phyloP scores from a whole-genome alignment of 2,113 vertebrate species.

The Leucopsar rothschildi region DNA sequence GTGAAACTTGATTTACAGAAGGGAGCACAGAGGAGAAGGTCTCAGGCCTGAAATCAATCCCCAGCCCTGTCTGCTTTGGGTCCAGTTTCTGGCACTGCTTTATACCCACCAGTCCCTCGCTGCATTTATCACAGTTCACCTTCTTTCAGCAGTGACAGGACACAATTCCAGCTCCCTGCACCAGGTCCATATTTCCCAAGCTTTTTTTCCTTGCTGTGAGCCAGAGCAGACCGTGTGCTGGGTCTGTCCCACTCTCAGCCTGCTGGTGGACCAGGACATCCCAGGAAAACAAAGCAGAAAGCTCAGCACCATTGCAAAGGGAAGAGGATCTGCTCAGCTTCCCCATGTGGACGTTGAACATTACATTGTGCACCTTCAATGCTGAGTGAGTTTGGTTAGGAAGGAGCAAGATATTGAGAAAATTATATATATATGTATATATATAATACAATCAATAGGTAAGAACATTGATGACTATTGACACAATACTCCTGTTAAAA shows the following conservation, averaged over 20 bases:
- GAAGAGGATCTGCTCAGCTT: neutral
- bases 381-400: neutral
- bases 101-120: neutral
- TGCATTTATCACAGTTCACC: neutral
- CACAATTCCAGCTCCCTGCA: neutral
- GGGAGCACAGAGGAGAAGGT: neutral
- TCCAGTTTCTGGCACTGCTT: neutral
- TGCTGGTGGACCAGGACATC: neutral
- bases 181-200: neutral
- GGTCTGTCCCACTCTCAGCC: neutral
- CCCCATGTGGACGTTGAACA: neutral
- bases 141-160: neutral
- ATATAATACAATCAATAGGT: neutral
- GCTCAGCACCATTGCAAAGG: neutral
- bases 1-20: neutral
- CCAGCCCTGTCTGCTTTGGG: neutral
- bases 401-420: neutral
- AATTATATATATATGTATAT: neutral
- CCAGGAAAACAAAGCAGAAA: neutral
- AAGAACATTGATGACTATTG: neutral
- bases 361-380: rapidly evolving
- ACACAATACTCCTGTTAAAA: neutral
- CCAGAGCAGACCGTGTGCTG: neutral
- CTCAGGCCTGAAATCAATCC: neutral
- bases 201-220: neutral